Evolutionary conservation across 2,113 vertebrate genomes (phyloP), one percentile per base, ranked within the genome.

Genomic region (Oophaga pumilio): DNA sequence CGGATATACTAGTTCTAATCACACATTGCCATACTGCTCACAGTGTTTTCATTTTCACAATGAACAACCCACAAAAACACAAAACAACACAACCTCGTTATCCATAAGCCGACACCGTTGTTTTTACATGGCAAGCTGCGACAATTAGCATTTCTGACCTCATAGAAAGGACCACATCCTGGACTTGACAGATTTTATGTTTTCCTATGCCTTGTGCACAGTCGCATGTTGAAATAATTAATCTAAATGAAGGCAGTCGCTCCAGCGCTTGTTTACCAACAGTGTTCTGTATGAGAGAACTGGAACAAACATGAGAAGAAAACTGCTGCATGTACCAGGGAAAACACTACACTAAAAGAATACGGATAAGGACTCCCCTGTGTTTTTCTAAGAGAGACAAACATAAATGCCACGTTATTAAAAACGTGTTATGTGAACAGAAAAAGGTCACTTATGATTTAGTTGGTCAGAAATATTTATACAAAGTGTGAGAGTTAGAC

Each of bases 1-100:
- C 24, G 24, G 33, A 79, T 79, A 71, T 71, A 80, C 64, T 56
- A 53, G 49, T 79, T 71, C 50, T 71, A 80, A 86, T 86, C 76
- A 52, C 60, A 52, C 66, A 59, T 56, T 71, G 53, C 13, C 43
- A n/a, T 77, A 86, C 50, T 24, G 64, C 57, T 57, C 10, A 57
- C 76, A 69, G 22, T 69, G 49, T 71, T 78, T 71, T 56, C 5
- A 53, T 53, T 57, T 86, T 68, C 64, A 68, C 7, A 12, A 20
- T 43, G 22, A 57, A 66, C 50, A 86, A 69, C 62, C 13, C 49
- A 59, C 43, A 86, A 66, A 53, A 69, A 56, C 50, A 53, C 24
- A 69, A 59, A 57, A 43, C 24, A 74, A 74, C 10, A 74, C 17
- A 50, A 22, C 43, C 8, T 15, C 1, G 22, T 57, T 60, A 28